Evolutionary conservation across 1,140 invertebrate genomes (phyloP), one percentile per base, ranked within the genome.

Genomic region (Aphaenogaster ashmeadi): DNA sequence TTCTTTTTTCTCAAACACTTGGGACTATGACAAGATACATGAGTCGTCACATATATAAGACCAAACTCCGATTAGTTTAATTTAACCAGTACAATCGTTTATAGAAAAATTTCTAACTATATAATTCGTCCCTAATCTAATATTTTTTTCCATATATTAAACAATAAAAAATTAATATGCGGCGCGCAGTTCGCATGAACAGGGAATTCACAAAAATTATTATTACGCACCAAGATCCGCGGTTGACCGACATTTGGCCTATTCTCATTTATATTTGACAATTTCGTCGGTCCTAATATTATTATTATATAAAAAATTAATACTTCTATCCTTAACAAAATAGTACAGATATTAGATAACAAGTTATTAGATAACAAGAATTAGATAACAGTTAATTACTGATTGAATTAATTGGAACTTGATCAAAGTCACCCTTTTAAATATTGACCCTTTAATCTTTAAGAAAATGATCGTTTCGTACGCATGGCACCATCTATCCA

Each of bases 401-500:
- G 15, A n/a, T 66, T 66, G 9, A 38, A 3, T 38, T 66, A 38
- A 66, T 38, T 27, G 21, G 0, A 66, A 7, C n/a, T 66, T n/a
- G 0, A 13, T 36, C 60, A 15, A 36, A 64, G 7, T 36, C 62
- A n/a, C 0, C 5, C 7, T 66, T 38, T 38, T 27, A 44, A 21
- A 5, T 41, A 4, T 41, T 44, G 9, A 44, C 13, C 56, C 27
- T 27, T 27, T 27, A 44, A 44, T 44, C 41, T 15, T 36, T 11
- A n/a, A 33, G 3, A 33, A 81, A n/a, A 15, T 6, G 11, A 1
- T 18, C 9, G 4, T 58, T 81, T 56, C 21, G 11, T 44, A 1
- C 21, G 1, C 15, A 36, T 44, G 11, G 52, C 79, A 13, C 79
- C 79, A 81, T 71, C 79, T 79, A 66, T 8, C 50, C 0, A 13